Base-by-base conservation (phyloP, 2,797 vertebrate genomes). In the Gymnodraco acuticeps region DNA sequence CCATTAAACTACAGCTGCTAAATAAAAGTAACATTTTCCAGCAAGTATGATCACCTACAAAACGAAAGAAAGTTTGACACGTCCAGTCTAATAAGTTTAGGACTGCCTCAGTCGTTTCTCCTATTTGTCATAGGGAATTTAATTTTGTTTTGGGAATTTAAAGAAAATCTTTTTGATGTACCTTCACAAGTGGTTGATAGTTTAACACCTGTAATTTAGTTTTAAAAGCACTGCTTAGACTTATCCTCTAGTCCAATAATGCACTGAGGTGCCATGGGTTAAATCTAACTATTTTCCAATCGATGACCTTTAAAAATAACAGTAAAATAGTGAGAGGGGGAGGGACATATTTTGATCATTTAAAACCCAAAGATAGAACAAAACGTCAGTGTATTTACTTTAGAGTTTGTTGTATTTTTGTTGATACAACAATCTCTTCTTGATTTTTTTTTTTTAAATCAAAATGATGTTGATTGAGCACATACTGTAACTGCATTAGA, bases 301-400 rank as follows among this genome's bases (percentile, higher is more conserved):
- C 48, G 11, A 73, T 70, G 19, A 53, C 45, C 1, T 72, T 56
- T 3, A 8, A 11, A 73, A 64, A 70, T 43, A 41, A 68, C 11
- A 58, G 14, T 52, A 17, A 33, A 70, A 75, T 33, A 15, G 17
- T 31, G 0, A 45, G 16, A 73, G 52, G 47, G 16, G 33, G 69
- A 52, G 47, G 75, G 66, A 70, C 14, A 33, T 38, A 48, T 66
- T 62, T 45, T 75, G 65, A 38, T 31, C 3, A 55, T 47, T 55
- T 55, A 42, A 82, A 68, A 70, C 67, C 82, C 80, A 89, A 87
- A 88, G 79, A 82, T 46, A n/a, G 11, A 82, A 74, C 10, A 52
- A 63, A 70, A 65, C 41, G 31, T 81, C 73, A 8, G 9, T 66
- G 41, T 27, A 56, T 60, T 31, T 38, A 60, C 63, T 55, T 85